These are phyloP conservation scores for Magallana angulata DNA, from an alignment of 1,140 invertebrate species.

Conservation along the genomic window DNA sequence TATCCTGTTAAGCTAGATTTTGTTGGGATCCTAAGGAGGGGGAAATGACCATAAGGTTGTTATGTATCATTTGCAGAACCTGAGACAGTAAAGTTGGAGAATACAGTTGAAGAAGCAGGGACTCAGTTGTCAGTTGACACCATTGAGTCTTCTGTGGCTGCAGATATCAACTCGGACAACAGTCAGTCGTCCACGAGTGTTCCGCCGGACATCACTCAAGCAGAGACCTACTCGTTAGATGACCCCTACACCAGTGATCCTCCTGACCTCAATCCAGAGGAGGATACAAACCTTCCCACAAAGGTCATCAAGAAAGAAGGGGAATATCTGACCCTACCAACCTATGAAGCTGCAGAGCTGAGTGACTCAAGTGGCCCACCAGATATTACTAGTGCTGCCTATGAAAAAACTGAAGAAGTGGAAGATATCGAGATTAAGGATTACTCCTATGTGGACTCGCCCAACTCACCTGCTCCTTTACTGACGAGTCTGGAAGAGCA, in stretches of 20 bases:
- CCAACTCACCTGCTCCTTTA: constrained; percentile 28
- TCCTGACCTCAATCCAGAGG: constrained; percentile 58
- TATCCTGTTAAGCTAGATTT: background rate
- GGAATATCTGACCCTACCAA: constrained; percentile 17
- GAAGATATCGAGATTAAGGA: constrained; percentile 34
- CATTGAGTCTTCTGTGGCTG: constrained; percentile 18
- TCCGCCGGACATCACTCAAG: constrained; percentile 54
- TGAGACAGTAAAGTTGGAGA: constrained; percentile 29
- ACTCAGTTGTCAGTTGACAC: constrained; percentile 19
- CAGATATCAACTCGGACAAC: constrained; percentile 56
- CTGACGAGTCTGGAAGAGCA: constrained; percentile 37
- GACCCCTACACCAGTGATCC: constrained; percentile 52
- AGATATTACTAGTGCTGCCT: constrained; percentile 51
- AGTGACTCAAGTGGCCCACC: constrained; percentile 52
- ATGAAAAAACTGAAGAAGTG: constrained; percentile 42
- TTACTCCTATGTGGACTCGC: constrained; percentile 32
- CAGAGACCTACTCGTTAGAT: constrained; percentile 39
- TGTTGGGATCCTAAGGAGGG: background rate
- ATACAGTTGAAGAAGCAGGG: constrained; percentile 27
- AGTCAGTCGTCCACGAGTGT: constrained; percentile 54
- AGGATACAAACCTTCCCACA: constrained; percentile 47
- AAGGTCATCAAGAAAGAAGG: constrained; percentile 1
- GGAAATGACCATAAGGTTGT: background rate
- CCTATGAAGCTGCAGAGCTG: constrained; percentile 41
- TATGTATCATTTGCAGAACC: constrained; percentile 4